Evolutionary conservation across 2,113 vertebrate species (phyloP), one percentile per base, ranked within the genome.

Genomic region (Malurus elegans): DNA sequence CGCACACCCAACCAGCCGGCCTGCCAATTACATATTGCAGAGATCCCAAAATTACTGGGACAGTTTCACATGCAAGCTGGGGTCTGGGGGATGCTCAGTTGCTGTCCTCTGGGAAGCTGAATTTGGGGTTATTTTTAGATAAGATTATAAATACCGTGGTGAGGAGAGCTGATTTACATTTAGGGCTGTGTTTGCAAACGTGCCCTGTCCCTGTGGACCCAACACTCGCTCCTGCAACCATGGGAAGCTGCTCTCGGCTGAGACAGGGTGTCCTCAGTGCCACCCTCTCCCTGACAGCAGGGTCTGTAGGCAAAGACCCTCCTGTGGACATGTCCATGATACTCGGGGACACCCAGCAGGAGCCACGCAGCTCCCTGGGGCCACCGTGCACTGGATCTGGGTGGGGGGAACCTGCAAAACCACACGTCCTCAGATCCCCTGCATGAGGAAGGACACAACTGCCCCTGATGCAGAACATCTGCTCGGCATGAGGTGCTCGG

Each of bases 1-100:
- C 0, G 0, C 69, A 29, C 5, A 34, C 36, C 36, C 5, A 76
- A 53, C 38, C 69, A 90, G 50, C 2, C 2, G 3, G 70, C 48
- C 88, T 91, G 88, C 0, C 13, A 34, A 88, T 73, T 36, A 53
- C 60, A 4, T 71, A 53, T 32, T 93, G 92, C 92, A 67, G 72
- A 84, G 72, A 95, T 95, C 69, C 91, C 83, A 79, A 61, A 96
- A 93, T 95, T 96, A 87, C 86, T 32, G 86, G 89, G 94, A 93
- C 48, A 25, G 80, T 61, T 95, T 95, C 86, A 56, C 91, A 86
- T 31, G 0, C 72, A 90, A 84, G 88, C 85, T 93, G 82, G 85
- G 93, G 93, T 95, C 96, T 95, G 86, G 88, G 90, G 85, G 92
- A 94, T 86, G 94, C 40, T 96, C 71, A 60, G 75, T 83, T 79